These are phyloP conservation scores for Microctonus hyperodae DNA, from an alignment of 2,888 invertebrate species.

Conservation along the genomic window DNA sequence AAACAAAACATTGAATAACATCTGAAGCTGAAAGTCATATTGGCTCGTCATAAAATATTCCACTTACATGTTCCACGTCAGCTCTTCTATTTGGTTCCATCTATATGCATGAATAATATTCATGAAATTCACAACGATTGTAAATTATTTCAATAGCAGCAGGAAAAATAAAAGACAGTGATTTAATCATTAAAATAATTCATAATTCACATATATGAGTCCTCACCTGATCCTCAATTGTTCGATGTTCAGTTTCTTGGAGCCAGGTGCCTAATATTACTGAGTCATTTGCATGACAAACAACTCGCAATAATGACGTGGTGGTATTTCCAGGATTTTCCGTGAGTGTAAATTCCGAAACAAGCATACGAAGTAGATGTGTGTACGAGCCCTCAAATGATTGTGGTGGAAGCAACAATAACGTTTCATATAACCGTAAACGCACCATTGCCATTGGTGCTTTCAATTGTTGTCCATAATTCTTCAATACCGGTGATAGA, in stretches of 20 bases:
- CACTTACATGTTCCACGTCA: slow-evolving; percentile 84
- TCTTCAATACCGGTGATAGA: slow-evolving; percentile 83
- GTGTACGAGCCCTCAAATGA: slow-evolving; percentile 87
- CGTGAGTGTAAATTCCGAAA: slow-evolving; percentile 92
- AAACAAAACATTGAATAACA: slow-evolving; percentile 12
- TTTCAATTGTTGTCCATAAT: slow-evolving; percentile 90
- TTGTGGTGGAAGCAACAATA: slow-evolving; percentile 78
- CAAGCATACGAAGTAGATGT: slow-evolving; percentile 87
- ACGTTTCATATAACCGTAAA: slow-evolving; percentile 89
- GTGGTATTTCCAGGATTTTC: slow-evolving; percentile 94
- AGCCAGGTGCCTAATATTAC: slow-evolving; percentile 94
- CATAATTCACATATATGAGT: not conserved
- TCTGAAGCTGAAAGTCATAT: not conserved
- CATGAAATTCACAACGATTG: slow-evolving; percentile 4
- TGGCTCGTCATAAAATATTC: slow-evolving; percentile 44
- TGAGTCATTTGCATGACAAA: slow-evolving; percentile 89
- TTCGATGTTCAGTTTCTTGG: slow-evolving; percentile 94
- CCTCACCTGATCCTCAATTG: slow-evolving; percentile 91
- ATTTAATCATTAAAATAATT: not conserved
- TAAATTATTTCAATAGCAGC: not conserved
- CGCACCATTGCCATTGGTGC: slow-evolving; percentile 94
- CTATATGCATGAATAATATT: slow-evolving; percentile 65
- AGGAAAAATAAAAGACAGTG: not conserved
- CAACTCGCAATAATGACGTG: slow-evolving; percentile 80
- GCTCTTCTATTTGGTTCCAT: slow-evolving; percentile 85